Conservation (phyloP, 2,113 vertebrate genomes). For the Camelus dromedarius region DNA sequence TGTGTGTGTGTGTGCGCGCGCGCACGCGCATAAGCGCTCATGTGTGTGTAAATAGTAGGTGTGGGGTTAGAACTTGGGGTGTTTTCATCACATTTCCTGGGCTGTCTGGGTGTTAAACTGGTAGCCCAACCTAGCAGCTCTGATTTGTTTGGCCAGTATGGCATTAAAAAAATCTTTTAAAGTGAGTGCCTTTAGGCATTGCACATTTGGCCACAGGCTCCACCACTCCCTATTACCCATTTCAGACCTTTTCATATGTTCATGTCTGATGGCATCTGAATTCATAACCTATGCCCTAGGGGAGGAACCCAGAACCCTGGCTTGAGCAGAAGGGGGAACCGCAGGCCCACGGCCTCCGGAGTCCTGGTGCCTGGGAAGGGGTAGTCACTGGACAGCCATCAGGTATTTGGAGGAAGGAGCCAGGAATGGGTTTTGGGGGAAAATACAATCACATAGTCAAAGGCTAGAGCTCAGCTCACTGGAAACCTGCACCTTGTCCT, state of each 20-base stretch:
- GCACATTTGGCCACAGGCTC: neutral
- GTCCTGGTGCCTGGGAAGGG: rapidly evolving
- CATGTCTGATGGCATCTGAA: neutral
- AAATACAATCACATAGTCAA: neutral
- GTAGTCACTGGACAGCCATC: rapidly evolving
- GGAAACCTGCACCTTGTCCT: neutral
- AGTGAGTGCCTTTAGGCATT: neutral
- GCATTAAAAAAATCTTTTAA: neutral
- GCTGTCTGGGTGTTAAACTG: neutral
- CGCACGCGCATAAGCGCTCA: rapidly evolving
- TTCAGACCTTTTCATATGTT: neutral
- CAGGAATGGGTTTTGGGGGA: neutral
- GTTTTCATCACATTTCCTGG: neutral
- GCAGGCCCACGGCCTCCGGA: neutral
- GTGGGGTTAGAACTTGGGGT: neutral
- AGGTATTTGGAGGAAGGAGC: neutral
- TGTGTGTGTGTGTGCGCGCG: too few relatives aligned
- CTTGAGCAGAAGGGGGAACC: neutral
- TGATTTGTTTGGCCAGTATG: neutral
- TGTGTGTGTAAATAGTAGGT: too few relatives aligned
- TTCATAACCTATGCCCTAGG: neutral
- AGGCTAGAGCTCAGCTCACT: neutral
- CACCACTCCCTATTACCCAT: neutral
- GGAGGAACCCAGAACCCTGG: neutral
- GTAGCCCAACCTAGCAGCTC: neutral